Evolutionary conservation across 1,140 invertebrate species (phyloP).

Genomic region (Bombus pascuorum): DNA sequence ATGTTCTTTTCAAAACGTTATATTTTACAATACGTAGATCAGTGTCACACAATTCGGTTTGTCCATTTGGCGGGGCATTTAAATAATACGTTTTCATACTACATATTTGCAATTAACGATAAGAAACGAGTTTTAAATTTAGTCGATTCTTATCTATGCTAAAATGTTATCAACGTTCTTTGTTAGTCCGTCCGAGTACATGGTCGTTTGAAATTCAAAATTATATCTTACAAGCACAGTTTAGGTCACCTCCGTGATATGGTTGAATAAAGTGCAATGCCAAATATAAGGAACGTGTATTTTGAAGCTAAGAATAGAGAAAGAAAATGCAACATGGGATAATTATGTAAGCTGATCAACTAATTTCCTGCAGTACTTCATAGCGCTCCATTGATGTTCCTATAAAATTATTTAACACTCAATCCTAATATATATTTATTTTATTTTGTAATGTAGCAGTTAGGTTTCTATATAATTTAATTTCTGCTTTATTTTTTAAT

Average conservation of each 20-base stretch:
- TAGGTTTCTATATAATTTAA: background rate
- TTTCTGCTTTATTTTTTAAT: no score
- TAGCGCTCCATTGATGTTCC: background rate
- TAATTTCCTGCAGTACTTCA: background rate
- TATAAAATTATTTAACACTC: background rate
- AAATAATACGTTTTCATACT: background rate
- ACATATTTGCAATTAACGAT: background rate
- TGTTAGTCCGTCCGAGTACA: background rate
- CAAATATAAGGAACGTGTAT: no score
- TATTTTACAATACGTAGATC: background rate
- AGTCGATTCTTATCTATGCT: slow-evolving; percentile 8
- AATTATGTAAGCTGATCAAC: background rate
- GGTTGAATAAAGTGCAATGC: no score
- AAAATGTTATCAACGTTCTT: background rate
- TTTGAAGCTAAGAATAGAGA: background rate
- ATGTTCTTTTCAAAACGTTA: background rate
- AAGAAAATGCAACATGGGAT: background rate
- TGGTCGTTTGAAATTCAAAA: slow-evolving; percentile 10
- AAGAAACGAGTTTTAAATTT: slow-evolving; percentile 2
- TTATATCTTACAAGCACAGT: background rate
- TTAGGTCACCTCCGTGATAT: background rate
- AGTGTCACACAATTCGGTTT: background rate
- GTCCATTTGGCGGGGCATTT: background rate
- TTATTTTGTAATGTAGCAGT: background rate
- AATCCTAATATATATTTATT: background rate